Percentiles rank a stretch among this genome's conserved stretches.
Conservation (phyloP, 2,797 vertebrate genomes). For the Gymnoscopelus braueri region DNA sequence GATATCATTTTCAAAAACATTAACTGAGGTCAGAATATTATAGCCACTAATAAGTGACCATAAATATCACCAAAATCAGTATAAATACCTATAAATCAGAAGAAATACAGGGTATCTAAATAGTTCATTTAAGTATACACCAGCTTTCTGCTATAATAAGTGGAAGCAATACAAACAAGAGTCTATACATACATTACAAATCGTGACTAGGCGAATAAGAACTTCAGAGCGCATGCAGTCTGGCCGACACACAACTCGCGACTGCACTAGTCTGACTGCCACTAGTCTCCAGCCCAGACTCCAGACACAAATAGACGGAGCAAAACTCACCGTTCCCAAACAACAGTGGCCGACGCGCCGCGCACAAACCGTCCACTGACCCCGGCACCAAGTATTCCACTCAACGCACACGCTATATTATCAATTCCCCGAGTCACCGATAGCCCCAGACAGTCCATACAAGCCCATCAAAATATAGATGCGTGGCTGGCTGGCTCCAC, state of each 20-base stretch:
- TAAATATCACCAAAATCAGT: not conserved
- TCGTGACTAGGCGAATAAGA: conserved; percentile 63
- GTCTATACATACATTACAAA: not conserved
- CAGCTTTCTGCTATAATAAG: no score
- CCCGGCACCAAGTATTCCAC: no score
- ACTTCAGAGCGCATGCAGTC: conserved; percentile 40
- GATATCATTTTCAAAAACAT: no score
- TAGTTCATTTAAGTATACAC: no score
- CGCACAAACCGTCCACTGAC: conserved; percentile 15
- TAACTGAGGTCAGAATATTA: no score
- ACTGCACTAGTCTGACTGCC: conserved; percentile 37
- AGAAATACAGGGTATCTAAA: not conserved
- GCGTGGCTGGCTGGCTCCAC: conserved; percentile 56
- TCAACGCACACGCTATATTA: conserved; percentile 1
- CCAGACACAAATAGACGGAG: conserved; percentile 4
- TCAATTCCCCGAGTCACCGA: conserved; percentile 23
- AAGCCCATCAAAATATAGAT: conserved; percentile 47
- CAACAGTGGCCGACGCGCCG: not conserved
- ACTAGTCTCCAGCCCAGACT: conserved; percentile 18
- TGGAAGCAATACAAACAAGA: no score
- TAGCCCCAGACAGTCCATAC: conserved; percentile 35
- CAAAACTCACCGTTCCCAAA: conserved; percentile 46
- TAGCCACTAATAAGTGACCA: no score
- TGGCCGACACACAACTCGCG: conserved; percentile 28
- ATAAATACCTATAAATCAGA: not conserved